Evolutionary conservation across 2,113 vertebrate species (phyloP).

Genomic region (Alces alces): DNA sequence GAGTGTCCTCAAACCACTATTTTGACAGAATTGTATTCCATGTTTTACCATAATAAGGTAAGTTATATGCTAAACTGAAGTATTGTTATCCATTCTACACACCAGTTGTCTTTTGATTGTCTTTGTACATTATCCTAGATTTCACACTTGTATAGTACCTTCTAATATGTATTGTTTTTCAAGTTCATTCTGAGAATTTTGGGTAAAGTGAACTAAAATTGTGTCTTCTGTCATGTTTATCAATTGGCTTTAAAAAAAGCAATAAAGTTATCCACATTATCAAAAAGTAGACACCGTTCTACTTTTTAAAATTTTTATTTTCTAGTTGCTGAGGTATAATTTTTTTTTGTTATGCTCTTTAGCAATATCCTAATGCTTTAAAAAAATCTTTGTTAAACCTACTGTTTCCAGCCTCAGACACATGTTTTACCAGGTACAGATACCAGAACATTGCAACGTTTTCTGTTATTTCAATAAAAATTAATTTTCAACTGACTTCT

Average conservation of each 20-base stretch:
- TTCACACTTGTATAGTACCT: background rate
- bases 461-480: background rate
- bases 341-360: background rate
- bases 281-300: background rate
- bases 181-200: background rate
- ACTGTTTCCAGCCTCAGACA: background rate
- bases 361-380: background rate
- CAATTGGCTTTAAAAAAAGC: background rate
- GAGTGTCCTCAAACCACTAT: background rate
- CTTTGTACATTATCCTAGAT: background rate
- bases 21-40: background rate
- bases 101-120: background rate
- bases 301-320: background rate
- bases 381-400: background rate
- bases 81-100: background rate
- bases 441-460: background rate
- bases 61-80: background rate
- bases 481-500: slow-evolving; percentile 8
- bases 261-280: background rate
- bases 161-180: background rate
- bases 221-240: background rate
- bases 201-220: background rate
- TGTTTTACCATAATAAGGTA: background rate
- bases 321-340: background rate
- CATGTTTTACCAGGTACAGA: background rate